Evolutionary conservation across 2,797 vertebrate species (phyloP), one percentile per base, ranked within the genome.

Genomic region (Poecilia gillii): DNA sequence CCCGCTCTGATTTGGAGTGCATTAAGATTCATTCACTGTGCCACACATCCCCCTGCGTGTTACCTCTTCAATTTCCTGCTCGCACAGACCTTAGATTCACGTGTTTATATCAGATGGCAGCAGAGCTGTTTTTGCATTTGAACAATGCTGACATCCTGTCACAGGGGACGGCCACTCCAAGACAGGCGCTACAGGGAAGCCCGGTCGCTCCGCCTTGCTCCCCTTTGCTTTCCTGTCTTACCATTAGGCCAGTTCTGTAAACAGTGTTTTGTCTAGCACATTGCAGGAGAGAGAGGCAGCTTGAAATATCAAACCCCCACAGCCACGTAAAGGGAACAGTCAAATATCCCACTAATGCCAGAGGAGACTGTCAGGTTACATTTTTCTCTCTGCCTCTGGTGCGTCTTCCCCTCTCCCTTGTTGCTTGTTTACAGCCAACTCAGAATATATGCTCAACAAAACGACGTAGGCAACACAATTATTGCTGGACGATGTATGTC

Each of bases 111-210:
- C 86, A 84, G 85, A 88, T 90, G 88, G 82, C 86, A 81, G 89
- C 76, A 85, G 89, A 82, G 79, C 79, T 92, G 87, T 90, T 91
- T 87, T 86, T 89, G 81, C 87, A 85, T 91, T 88, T 85, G 88
- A 93, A 92, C 91, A 93, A 92, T 92, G 86, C 87, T 92, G 91
- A 91, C 92, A 91, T 92, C 85, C 87, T 92, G 85, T 91, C 91
- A 79, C 88, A 77, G 23, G 92, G 91, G 92, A 90, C 85, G 28
- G 57, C 70, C 55, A 18, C 75, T 77, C 77, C 72, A 79, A 85
- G 81, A 75, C 55, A n/a, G 71, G 66, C 49, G 78, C 76, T 79
- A 72, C 45, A 66, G 81, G 77, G 81, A 80, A 51, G 78, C 81
- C 81, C 82, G 45, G 76, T 79, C 76, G 49, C 89, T 6, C 18